These are phyloP conservation scores for Oophaga sylvatica DNA, from an alignment of 2,797 vertebrate genomes.

Conservation along the genomic window DNA sequence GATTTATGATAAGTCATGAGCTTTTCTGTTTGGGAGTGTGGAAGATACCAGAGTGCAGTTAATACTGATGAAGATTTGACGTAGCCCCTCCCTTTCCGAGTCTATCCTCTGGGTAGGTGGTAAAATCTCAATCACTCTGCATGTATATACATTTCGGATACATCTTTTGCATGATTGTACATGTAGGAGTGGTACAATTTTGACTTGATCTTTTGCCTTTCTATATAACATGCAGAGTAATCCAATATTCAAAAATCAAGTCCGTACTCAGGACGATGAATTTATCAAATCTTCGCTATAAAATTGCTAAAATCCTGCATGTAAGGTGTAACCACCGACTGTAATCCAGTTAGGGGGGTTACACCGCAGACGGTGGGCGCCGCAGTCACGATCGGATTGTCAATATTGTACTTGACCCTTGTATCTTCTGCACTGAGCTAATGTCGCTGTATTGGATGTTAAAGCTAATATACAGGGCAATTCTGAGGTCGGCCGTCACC, in stretches of 20 bases:
- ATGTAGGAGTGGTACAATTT: slow-evolving; percentile 83
- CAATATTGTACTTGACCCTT: slow-evolving; percentile 84
- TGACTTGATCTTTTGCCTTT: slow-evolving; percentile 72
- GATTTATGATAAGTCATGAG: slow-evolving; percentile 78
- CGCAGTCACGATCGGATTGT: slow-evolving; percentile 72
- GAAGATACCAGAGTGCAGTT: slow-evolving; percentile 84
- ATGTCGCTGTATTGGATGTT: slow-evolving; percentile 13
- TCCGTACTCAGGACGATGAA: not conserved
- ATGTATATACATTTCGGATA: slow-evolving; percentile 77
- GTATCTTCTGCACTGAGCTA: slow-evolving; percentile 74
- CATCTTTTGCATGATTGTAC: slow-evolving; percentile 81
- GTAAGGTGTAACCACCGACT: not conserved
- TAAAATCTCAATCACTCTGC: slow-evolving; percentile 75
- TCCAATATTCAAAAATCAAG: not conserved
- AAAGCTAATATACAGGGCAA: not conserved
- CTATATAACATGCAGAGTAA: slow-evolving; percentile 21
- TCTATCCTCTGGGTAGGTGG: slow-evolving; percentile 84
- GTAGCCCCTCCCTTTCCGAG: slow-evolving; percentile 74
- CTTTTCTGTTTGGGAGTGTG: slow-evolving; percentile 81
- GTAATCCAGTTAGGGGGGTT: not conserved
- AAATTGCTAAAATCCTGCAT: not conserved
- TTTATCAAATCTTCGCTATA: not conserved
- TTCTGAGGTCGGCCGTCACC: not conserved
- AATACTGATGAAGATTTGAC: slow-evolving; percentile 82
- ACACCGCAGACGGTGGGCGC: not conserved